These are phyloP conservation scores for Gracilinanus agilis DNA, from an alignment of 2,113 vertebrate species.

Conservation along the genomic window DNA sequence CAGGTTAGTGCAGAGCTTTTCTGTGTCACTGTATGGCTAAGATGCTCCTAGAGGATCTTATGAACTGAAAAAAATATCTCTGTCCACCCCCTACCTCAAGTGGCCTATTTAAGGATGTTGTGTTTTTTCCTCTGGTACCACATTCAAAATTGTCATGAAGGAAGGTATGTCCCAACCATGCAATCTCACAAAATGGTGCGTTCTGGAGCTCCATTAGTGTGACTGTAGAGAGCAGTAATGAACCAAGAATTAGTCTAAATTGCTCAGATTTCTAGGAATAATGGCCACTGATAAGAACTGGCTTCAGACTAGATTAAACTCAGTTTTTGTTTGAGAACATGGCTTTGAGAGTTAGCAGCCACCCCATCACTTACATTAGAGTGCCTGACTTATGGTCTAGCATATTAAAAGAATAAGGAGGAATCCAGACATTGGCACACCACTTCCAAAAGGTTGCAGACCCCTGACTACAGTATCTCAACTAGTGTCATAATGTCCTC, in stretches of 20 bases:
- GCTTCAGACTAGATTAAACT: background rate
- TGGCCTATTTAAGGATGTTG: background rate
- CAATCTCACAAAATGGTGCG: background rate
- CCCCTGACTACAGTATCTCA: background rate
- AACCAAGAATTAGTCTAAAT: background rate
- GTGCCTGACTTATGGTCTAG: background rate
- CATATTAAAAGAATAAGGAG: background rate
- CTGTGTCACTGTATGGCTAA: background rate
- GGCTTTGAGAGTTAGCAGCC: background rate
- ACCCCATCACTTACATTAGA: background rate
- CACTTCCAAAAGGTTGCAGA: background rate
- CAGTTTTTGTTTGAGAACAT: background rate
- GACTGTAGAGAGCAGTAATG: background rate
- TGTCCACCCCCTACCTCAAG: background rate
- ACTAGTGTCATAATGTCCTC: background rate
- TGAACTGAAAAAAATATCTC: background rate
- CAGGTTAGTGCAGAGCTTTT: background rate
- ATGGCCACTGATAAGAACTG: background rate
- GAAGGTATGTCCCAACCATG: background rate
- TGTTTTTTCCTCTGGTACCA: background rate
- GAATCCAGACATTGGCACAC: background rate
- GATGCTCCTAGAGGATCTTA: background rate
- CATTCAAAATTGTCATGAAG: background rate
- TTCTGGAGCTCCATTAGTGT: background rate
- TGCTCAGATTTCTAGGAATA: background rate